Base-by-base conservation (phyloP, 2,797 vertebrate genomes). In the Pseudotriccus pelzelni region DNA sequence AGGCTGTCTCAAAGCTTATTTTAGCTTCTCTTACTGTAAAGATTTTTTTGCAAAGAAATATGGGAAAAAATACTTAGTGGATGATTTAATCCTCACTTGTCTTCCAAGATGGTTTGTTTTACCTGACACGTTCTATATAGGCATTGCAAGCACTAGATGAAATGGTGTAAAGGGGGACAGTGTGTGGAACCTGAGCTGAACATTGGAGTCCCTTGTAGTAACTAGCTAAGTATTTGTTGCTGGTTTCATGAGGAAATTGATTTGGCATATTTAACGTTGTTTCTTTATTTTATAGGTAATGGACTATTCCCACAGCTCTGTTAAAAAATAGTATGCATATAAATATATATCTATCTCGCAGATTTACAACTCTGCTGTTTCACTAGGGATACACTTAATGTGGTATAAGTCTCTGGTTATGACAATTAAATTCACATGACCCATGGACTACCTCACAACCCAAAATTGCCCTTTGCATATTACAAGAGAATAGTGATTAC, bases 401-500 rank as follows among this genome's bases (percentile, higher is more conserved):
- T 96, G 91, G 73, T 92, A 96, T 97, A 97, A 97, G 96, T 96
- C 96, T 96, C 88, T 96, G 81, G 81, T 93, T 93, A 95, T 90
- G 95, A 94, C 95, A 96, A 96, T 95, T 97, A 96, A 94, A 96
- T 97, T 96, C 96, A 90, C 81, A 95, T 97, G 96, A 96, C 96
- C 95, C 88, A 92, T n/a, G 9, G 84, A 87, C 91, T 95, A 96
- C 95, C 96, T 96, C 78, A 91, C 94, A 96, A 96, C 94, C 95
- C 93, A 87, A 92, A 94, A 94, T 7, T 96, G 84, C 88, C 95
- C 90, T 90, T 92, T 94, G 37, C 60, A 62, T 97, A 95, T 96
- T 94, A 90, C 68, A 72, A 93, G 49, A 64, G 91, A 94, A 78
- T 47, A 91, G 80, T 89, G 75, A 94, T 95, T 94, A 74, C 39